Conservation (phyloP, 2,797 vertebrate genomes). For the Girardinus metallicus region DNA sequence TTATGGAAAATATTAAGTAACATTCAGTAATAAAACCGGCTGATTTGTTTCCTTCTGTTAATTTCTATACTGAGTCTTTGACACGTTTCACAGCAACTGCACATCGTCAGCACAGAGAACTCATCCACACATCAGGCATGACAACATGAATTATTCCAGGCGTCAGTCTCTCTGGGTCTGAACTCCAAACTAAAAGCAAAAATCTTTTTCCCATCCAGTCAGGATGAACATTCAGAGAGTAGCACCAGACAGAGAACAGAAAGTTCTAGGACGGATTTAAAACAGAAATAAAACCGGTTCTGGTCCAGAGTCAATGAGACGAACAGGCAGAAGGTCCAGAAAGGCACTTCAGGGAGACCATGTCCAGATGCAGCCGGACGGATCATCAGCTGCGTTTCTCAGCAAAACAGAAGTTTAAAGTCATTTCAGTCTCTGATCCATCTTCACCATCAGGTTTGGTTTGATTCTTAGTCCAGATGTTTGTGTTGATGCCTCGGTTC, state of each 20-base stretch:
- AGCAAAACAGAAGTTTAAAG: neutral
- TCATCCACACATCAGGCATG: slow-evolving; percentile 36
- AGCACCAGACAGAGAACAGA: slow-evolving; percentile 76
- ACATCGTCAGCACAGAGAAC: slow-evolving; percentile 37
- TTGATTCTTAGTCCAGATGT: too few species aligned
- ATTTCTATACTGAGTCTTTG: slow-evolving; percentile 23
- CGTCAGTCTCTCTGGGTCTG: slow-evolving; percentile 5
- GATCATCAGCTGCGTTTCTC: neutral
- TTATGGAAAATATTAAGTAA: neutral
- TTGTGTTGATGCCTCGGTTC: too few species aligned
- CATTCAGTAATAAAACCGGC: neutral
- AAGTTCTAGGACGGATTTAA: slow-evolving; percentile 43
- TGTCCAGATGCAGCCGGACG: slow-evolving; percentile 31
- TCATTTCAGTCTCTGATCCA: neutral
- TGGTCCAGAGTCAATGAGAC: neutral
- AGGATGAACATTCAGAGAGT: slow-evolving; percentile 65
- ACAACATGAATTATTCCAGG: slow-evolving; percentile 46
- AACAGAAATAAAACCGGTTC: too few species aligned
- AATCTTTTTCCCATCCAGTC: slow-evolving; percentile 28
- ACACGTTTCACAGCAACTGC: slow-evolving; percentile 49
- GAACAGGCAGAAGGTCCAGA: slow-evolving; percentile 61
- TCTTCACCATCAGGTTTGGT: neutral
- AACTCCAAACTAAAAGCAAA: slow-evolving; percentile 45
- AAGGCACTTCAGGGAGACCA: slow-evolving; percentile 76
- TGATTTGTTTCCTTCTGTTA: slow-evolving; percentile 1